Percentiles rank a stretch among this genome's conserved stretches.
Evolutionary conservation across 2,797 vertebrate genomes (phyloP).

Genomic region (Microtus obscurus): DNA sequence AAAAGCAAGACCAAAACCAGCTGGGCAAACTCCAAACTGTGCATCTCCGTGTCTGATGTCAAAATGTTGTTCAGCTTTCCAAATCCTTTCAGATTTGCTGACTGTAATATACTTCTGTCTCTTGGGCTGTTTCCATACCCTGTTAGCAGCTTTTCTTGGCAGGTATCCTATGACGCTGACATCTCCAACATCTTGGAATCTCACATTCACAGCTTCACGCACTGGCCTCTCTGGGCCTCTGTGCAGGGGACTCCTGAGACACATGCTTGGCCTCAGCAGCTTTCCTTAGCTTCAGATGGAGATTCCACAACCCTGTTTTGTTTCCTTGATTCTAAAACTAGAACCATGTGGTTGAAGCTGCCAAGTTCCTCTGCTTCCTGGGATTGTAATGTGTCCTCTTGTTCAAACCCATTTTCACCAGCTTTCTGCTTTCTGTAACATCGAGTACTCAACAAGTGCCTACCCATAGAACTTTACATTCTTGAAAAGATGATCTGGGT

Average conservation of each 20-base stretch:
- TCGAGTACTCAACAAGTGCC: neutral
- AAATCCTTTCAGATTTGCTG: too few species aligned
- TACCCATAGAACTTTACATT: neutral
- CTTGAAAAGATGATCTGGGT: neutral
- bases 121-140: neutral
- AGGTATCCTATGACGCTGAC: neutral
- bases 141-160: neutral
- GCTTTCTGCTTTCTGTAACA: neutral
- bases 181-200: too few species aligned
- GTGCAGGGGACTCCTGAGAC: neutral
- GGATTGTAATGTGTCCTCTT: neutral
- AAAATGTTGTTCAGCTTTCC: neutral
- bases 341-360: neutral
- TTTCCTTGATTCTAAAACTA: neutral
- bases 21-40: too few species aligned
- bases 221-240: neutral
- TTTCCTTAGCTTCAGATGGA: neutral
- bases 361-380: neutral
- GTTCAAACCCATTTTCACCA: neutral
- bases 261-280: neutral
- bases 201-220: too few species aligned
- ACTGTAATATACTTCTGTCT: too few species aligned
- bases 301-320: neutral
- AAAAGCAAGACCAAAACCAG: too few species aligned
- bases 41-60: too few species aligned